Base-by-base conservation (phyloP, 2,113 vertebrate genomes). In the Oreochromis tanganicae region DNA sequence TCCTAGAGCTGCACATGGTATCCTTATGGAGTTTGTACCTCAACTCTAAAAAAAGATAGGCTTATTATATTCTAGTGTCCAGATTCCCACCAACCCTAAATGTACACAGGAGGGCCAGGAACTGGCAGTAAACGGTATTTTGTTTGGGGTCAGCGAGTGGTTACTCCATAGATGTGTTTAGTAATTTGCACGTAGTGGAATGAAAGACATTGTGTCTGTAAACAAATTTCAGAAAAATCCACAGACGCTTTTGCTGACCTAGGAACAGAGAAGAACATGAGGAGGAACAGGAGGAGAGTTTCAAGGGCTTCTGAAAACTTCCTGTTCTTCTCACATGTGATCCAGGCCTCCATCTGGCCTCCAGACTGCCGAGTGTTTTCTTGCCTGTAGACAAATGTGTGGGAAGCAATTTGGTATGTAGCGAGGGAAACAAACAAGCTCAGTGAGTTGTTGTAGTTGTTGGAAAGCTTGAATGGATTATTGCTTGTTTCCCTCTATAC, bases 291-390 rank as follows among this genome's bases (percentile, higher is more conserved):
- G 57, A 87, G 83, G 83, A 91, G 66, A 34, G 86, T 84, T 89
- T 81, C 3, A 24, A 85, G 73, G 78, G 34, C 81, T 63, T 86
- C 63, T 87, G 29, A 84, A 93, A 88, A 88, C 82, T 85, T 94
- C 92, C 89, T 90, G 90, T 92, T 93, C 87, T 87, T 89, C 82
- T 92, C 91, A 89, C 90, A 92, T 95, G 90, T 87, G 88, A 93
- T 85, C 82, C 82, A 85, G 73, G 86, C 91, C 75, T 91, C 94
- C 96, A 95, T 96, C 94, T 96, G 96, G 87, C 86, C 59, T 91
- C 94, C 95, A 96, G 95, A 92, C 88, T 80, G 91, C 83, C 7
- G 71, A 75, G 88, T 93, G 82, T 92, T 89, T 91, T 82, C 50
- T 50, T 86, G 88, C 85, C 61, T 91, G 85, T 86, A 79, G 86